Evolutionary conservation across 2,113 vertebrate species (phyloP).

Genomic region (Illadopsis cleaveri): DNA sequence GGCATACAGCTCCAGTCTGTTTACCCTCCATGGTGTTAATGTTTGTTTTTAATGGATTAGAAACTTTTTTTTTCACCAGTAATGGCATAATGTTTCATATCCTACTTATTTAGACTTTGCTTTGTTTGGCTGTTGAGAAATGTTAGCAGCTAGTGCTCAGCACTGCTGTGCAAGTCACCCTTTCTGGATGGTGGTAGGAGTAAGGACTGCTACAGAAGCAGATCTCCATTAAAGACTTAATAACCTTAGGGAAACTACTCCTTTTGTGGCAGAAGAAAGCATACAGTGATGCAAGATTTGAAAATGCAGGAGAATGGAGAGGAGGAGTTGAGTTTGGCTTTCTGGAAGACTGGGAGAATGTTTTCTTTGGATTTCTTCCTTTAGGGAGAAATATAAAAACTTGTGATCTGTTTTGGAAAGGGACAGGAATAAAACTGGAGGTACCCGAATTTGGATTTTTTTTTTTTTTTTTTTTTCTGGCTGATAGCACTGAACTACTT

Average conservation of each 20-base stretch:
- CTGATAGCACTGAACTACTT: not conserved
- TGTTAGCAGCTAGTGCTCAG: not conserved
- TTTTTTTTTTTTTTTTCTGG: not conserved
- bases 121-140: slow-evolving; percentile 25
- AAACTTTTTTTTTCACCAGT: not conserved
- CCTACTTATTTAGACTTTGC: not conserved
- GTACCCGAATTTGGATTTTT: not conserved
- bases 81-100: not conserved
- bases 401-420: not conserved
- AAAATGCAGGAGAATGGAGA: not conserved
- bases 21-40: not conserved
- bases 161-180: not conserved
- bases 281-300: not conserved
- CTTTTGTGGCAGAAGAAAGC: not conserved
- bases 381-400: not conserved
- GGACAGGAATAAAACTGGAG: not conserved
- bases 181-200: not conserved
- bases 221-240: not conserved
- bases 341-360: not conserved
- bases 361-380: not conserved
- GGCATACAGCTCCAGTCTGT: not conserved
- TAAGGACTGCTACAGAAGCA: not conserved
- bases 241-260: not conserved
- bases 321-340: not conserved
- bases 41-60: not conserved